phyloP scores from a whole-genome alignment of 2,888 invertebrate species.

The Idaea biselata region DNA sequence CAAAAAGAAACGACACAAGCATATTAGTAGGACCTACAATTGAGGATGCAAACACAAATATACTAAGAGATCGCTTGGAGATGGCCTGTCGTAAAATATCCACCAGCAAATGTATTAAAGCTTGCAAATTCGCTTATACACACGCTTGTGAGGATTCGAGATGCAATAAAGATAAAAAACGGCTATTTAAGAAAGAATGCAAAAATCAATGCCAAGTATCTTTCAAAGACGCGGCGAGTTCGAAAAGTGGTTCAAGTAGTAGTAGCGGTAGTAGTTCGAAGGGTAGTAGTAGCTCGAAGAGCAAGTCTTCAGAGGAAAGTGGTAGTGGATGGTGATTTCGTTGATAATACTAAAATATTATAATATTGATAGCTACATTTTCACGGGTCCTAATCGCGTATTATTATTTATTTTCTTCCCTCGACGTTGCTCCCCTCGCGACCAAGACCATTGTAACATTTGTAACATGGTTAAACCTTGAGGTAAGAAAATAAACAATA shows the following conservation, averaged over 20 bases:
- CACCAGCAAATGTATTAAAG: conserved; percentile 36
- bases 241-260: conserved; percentile 8
- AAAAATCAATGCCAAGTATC: conserved; percentile 32
- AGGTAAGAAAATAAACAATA: no score
- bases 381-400: no score
- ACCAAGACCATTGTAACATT: no score
- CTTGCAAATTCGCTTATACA: conserved; percentile 33
- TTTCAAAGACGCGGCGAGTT: conserved; percentile 16
- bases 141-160: conserved; percentile 30
- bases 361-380: no score
- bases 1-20: neutral
- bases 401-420: no score
- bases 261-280: conserved; percentile 17
- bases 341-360: neutral
- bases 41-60: conserved; percentile 22
- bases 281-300: neutral
- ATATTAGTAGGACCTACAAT: neutral
- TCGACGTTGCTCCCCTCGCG: no score
- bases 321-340: neutral
- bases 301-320: neutral
- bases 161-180: conserved; percentile 28
- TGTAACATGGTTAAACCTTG: no score
- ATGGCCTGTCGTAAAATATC: conserved; percentile 41
- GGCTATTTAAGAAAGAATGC: conserved; percentile 33
- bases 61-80: conserved; percentile 47